phyloP scores from a whole-genome alignment of 2,797 vertebrate species.

The Hyperoplus lanceolatus region DNA sequence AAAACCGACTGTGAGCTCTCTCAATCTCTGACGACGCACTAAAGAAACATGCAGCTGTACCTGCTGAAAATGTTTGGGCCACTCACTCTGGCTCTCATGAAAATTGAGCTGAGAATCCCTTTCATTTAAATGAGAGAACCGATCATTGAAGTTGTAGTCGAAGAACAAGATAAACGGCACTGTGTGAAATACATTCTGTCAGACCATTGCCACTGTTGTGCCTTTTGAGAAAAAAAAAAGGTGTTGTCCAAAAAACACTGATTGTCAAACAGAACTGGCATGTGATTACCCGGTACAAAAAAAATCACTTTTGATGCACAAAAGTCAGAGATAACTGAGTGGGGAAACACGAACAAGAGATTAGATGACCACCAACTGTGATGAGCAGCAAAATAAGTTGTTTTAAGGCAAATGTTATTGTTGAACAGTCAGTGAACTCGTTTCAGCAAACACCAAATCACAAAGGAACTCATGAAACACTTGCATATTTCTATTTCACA shows the following conservation, averaged over 20 bases:
- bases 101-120: constrained; percentile 47
- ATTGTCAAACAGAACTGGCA: constrained; percentile 69
- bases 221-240: constrained; percentile 23
- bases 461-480: constrained; percentile 23
- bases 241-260: constrained; percentile 59
- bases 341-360: constrained; percentile 21
- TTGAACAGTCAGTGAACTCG: constrained; percentile 56
- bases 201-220: constrained; percentile 36
- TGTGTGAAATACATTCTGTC: constrained; percentile 45
- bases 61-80: constrained; percentile 28
- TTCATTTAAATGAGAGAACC: constrained; percentile 26
- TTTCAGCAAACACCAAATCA: constrained; percentile 36
- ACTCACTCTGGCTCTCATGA: constrained; percentile 12
- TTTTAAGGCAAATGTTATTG: constrained; percentile 75
- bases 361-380: constrained; percentile 41
- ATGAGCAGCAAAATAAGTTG: constrained; percentile 75
- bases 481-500: constrained; percentile 25
- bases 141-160: constrained; percentile 6
- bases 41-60: constrained; percentile 32
- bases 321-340: constrained; percentile 13
- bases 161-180: constrained; percentile 27
- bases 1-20: constrained; percentile 58
- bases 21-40: constrained; percentile 29
- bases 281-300: constrained; percentile 10
- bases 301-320: not conserved